A percentile compares a stretch with the other conserved stretches of the same genome.
phyloP scores from a whole-genome alignment of 2,113 vertebrate species.

The Cavia aperea region DNA sequence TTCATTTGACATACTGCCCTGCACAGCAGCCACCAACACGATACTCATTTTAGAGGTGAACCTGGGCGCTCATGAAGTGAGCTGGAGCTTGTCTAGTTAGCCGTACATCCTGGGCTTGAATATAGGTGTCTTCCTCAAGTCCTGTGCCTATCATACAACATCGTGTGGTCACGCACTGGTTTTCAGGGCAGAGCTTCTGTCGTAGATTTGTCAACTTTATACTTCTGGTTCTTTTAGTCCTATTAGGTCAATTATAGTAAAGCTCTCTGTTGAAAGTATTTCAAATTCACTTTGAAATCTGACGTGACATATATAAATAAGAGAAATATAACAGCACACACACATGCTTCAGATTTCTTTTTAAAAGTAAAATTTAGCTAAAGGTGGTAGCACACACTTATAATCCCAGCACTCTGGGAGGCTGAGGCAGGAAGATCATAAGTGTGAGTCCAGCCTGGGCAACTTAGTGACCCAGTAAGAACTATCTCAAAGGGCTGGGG shows the following conservation, averaged over 20 bases:
- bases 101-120: background rate
- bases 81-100: background rate
- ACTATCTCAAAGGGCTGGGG: background rate
- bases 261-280: background rate
- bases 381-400: background rate
- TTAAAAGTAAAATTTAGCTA: background rate
- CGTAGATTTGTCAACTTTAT: background rate
- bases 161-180: background rate
- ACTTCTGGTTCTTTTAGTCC: background rate
- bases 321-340: background rate
- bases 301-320: background rate
- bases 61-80: background rate
- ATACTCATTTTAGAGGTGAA: background rate
- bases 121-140: background rate
- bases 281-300: background rate
- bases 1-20: constrained; percentile 8
- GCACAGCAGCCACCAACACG: background rate
- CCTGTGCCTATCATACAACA: background rate
- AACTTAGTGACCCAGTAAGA: background rate
- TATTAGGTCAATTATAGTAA: constrained; percentile 1
- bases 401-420: background rate
- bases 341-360: background rate
- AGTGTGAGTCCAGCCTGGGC: background rate
- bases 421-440: background rate
- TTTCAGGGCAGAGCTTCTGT: background rate